phyloP scores from a whole-genome alignment of 2,888 invertebrate species.

The Callimorpha dominula region DNA sequence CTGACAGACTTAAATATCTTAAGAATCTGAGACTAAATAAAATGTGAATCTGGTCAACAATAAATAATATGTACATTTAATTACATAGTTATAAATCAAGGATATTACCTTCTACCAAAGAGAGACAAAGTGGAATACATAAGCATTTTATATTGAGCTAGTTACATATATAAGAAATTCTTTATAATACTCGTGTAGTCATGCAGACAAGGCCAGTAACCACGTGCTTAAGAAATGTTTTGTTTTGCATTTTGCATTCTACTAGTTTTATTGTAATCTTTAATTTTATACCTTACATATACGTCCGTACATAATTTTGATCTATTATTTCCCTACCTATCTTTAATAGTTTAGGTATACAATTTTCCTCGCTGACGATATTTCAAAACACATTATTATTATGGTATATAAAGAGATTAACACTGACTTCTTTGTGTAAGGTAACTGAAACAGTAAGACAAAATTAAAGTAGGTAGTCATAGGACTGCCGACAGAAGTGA shows the following conservation, averaged over 20 bases:
- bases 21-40: background rate
- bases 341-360: no score
- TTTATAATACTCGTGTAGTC: slow-evolving; percentile 18
- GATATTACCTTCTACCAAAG: slow-evolving; percentile 16
- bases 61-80: background rate
- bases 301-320: no score
- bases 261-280: background rate
- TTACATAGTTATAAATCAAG: background rate
- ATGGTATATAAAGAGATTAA: no score
- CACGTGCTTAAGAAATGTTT: slow-evolving; percentile 44
- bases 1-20: background rate
- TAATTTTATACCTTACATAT: no score
- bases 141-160: slow-evolving; percentile 43
- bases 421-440: no score
- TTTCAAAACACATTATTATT: no score
- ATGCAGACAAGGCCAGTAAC: slow-evolving; percentile 49
- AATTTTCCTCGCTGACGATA: no score
- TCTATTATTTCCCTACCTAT: no score
- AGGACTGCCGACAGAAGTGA: no score
- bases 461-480: no score
- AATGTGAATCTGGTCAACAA: background rate
- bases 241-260: slow-evolving; percentile 17
- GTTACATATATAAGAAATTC: slow-evolving; percentile 52
- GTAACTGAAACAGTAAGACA: no score
- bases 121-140: slow-evolving; percentile 27